Evolutionary conservation across 2,113 vertebrate genomes (phyloP).

Genomic region (Clarias gariepinus): DNA sequence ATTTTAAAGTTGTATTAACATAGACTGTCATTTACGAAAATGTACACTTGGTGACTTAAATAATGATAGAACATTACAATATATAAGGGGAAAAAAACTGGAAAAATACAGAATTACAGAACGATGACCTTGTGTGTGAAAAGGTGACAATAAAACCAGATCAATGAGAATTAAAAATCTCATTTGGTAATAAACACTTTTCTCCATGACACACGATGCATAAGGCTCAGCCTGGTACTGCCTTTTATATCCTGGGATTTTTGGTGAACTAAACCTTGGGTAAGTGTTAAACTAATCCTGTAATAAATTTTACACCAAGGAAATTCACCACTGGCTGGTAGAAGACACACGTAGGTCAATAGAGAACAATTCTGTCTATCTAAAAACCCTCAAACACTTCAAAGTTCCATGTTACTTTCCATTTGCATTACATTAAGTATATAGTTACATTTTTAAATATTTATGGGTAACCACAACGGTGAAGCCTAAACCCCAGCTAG

Average conservation of each 20-base stretch:
- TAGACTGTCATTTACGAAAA: conserved; percentile 30
- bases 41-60: conserved; percentile 44
- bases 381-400: conserved; percentile 46
- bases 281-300: not conserved
- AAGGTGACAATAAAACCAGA: not conserved
- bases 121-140: not conserved
- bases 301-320: not conserved
- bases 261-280: not conserved
- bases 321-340: conserved; percentile 5
- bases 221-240: not conserved
- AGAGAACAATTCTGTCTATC: conserved; percentile 41
- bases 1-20: conserved; percentile 30
- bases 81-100: not conserved
- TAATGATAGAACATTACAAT: conserved; percentile 48
- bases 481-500: conserved; percentile 14
- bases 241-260: not conserved
- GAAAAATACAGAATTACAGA: not conserved
- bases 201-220: conserved; percentile 5
- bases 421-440: conserved; percentile 35
- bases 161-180: not conserved
- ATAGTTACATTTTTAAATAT: conserved; percentile 25
- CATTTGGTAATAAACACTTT: conserved; percentile 4
- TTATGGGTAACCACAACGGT: conserved; percentile 34
- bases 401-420: conserved; percentile 42
- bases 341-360: conserved; percentile 21